A percentile compares a stretch with the other conserved stretches of the same genome.
These are phyloP conservation scores for Gulo gulo DNA, from an alignment of 2,113 vertebrate species.

Conservation along the genomic window DNA sequence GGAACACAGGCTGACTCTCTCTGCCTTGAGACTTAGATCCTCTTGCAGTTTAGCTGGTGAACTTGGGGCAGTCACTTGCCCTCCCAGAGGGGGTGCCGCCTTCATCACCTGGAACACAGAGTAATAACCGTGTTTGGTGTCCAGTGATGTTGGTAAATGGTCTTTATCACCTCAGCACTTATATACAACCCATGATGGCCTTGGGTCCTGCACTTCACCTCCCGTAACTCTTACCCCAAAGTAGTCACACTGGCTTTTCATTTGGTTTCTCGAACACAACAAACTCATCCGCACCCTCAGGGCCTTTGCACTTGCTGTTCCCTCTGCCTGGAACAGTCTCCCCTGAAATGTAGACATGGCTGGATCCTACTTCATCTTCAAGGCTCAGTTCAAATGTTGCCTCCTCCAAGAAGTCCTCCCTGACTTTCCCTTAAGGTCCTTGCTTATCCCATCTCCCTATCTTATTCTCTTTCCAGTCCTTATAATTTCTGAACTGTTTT, in stretches of 20 bases:
- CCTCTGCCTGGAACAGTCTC: neutral
- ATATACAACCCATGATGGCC: rapidly evolving
- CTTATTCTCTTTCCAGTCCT: neutral
- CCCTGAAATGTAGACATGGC: neutral
- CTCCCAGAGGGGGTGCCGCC: neutral
- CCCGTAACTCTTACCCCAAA: too few species aligned
- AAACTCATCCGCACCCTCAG: neutral
- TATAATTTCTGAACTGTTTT: neutral
- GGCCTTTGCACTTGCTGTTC: neutral
- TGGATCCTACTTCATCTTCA: neutral
- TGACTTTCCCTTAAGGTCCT: neutral
- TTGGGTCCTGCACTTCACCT: neutral
- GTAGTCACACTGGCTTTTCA: neutral
- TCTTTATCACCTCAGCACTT: too few species aligned
- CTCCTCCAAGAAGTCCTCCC: neutral
- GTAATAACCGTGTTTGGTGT: neutral
- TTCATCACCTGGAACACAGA: neutral
- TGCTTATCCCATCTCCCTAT: neutral
- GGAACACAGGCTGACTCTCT: neutral
- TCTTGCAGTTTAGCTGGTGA: neutral
- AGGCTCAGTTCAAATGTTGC: neutral
- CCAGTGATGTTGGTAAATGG: rapidly evolving
- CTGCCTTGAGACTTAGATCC: neutral
- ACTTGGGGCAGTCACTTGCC: neutral
- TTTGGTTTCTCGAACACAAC: too few species aligned